These are phyloP conservation scores for Limnephilus auricula DNA, from an alignment of 2,888 invertebrate genomes.

Conservation along the genomic window DNA sequence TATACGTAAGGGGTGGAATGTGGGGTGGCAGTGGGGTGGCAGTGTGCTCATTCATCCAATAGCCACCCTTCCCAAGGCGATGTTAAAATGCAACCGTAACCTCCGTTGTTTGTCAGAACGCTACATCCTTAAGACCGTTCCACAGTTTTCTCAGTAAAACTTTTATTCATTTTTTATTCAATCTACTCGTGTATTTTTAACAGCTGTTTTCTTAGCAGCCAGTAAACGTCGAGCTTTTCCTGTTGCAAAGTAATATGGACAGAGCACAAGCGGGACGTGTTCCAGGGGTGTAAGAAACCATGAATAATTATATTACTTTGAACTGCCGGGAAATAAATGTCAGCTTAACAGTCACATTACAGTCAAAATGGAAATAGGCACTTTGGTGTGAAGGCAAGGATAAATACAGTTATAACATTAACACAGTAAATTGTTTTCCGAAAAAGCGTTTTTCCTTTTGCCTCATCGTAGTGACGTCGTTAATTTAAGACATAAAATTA, in stretches of 20 bases:
- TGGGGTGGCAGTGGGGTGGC: not conserved
- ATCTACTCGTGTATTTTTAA: not conserved
- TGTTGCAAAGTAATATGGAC: not conserved
- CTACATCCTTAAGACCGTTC: conserved; percentile 32
- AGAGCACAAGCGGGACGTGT: not conserved
- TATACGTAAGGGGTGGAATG: not conserved
- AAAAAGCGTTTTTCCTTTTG: not conserved
- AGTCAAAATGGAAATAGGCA: not conserved
- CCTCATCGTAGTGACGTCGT: not conserved
- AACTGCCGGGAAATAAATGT: not conserved
- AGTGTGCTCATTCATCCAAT: conserved; percentile 43
- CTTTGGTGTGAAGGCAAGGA: not conserved
- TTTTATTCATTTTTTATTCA: not conserved
- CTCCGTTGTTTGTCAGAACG: conserved; percentile 15
- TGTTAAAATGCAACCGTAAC: conserved; percentile 16
- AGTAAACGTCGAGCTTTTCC: not conserved
- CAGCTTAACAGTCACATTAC: not conserved
- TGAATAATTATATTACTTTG: not conserved
- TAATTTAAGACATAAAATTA: not conserved
- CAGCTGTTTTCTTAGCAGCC: not conserved
- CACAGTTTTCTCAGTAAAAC: not conserved
- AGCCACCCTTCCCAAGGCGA: conserved; percentile 29
- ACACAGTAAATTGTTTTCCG: not conserved
- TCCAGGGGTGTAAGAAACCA: not conserved
- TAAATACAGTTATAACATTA: not conserved